Percentiles rank a stretch among this genome's conserved stretches.
These are phyloP conservation scores for Diaprepes abbreviatus DNA, from an alignment of 2,888 invertebrate genomes.

Conservation along the genomic window DNA sequence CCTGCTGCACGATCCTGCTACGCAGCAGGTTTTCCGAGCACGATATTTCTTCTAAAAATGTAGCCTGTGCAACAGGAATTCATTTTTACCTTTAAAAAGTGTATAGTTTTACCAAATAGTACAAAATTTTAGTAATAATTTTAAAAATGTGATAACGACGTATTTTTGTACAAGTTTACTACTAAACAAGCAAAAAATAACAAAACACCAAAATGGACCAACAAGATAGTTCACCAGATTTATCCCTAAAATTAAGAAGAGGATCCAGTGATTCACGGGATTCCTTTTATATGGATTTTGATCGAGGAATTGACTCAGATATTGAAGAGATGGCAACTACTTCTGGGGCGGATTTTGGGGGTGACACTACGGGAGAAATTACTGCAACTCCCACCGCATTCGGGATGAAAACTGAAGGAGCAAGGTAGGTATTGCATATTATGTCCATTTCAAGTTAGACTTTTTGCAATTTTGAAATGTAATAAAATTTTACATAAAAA, in stretches of 20 bases:
- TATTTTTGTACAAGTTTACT: conserved; percentile 28
- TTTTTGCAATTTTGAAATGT: too few species aligned
- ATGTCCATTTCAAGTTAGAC: too few species aligned
- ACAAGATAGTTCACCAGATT: conserved; percentile 87
- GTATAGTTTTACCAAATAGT: conserved; percentile 14
- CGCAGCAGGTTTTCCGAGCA: conserved; percentile 26
- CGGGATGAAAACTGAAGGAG: conserved; percentile 50
- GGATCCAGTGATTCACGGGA: conserved; percentile 90
- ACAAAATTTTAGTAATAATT: conserved; percentile 22
- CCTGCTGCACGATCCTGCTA: conserved; percentile 37
- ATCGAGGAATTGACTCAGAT: conserved; percentile 91
- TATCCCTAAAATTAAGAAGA: conserved; percentile 86
- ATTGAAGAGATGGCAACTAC: conserved; percentile 87
- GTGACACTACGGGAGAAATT: conserved; percentile 59
- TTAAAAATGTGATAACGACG: conserved; percentile 22
- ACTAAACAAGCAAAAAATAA: not conserved
- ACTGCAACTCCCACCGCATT: conserved; percentile 53
- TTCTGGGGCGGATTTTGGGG: conserved; percentile 69
- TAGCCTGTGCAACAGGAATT: conserved; percentile 41
- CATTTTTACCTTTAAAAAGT: conserved; percentile 21
- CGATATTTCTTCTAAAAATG: conserved; percentile 23
- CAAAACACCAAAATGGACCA: conserved; percentile 32
- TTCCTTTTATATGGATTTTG: conserved; percentile 92
- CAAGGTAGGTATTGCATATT: conserved; percentile 29
- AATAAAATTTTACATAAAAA: too few species aligned